Evolutionary conservation across 2,113 vertebrate genomes (phyloP).

Genomic region (Daubentonia madagascariensis): DNA sequence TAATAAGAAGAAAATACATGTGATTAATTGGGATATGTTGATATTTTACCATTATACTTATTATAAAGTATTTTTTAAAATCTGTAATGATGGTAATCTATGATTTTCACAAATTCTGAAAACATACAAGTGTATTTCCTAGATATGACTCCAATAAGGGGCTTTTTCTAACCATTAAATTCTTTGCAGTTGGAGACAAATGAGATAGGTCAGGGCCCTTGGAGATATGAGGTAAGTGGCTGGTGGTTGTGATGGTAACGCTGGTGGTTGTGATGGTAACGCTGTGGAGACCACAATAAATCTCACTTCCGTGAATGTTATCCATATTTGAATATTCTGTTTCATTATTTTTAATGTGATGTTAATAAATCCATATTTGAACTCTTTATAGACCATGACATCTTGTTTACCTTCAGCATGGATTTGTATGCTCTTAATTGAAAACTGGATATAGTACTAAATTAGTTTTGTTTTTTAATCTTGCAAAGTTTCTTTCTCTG

Average conservation of each 20-base stretch:
- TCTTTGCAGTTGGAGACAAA: background rate
- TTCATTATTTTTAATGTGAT: background rate
- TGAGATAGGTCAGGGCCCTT: background rate
- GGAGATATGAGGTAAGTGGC: background rate
- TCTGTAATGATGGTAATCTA: background rate
- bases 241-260: no score
- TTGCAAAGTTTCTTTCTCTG: background rate
- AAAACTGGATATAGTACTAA: background rate
- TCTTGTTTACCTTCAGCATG: background rate
- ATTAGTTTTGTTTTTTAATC: background rate
- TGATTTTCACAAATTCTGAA: background rate
- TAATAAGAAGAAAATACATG: background rate
- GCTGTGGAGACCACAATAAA: background rate
- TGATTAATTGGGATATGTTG: background rate
- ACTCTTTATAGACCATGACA: background rate
- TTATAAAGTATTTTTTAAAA: background rate
- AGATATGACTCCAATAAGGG: background rate
- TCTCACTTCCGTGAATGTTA: background rate
- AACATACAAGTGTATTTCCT: background rate
- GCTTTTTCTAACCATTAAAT: background rate
- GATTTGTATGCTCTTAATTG: background rate
- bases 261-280: background rate
- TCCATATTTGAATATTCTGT: background rate
- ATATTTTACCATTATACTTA: background rate
- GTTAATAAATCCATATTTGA: background rate